phyloP scores from a whole-genome alignment of 2,113 vertebrate species.

The Ancistrus triradiatus region DNA sequence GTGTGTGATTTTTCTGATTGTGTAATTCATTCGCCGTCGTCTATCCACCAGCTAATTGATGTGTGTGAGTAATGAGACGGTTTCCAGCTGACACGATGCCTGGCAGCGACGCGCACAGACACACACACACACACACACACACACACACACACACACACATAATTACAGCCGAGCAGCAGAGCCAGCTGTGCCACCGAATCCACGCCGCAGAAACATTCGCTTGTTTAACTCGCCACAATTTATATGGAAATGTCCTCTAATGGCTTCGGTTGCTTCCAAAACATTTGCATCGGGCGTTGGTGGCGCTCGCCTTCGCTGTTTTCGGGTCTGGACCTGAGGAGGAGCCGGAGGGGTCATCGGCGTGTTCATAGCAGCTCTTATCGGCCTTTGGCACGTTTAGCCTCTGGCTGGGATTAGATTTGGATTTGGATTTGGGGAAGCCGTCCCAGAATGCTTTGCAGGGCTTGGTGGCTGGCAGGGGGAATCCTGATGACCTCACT shows the following conservation, averaged over 20 bases:
- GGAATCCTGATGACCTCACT: too few species aligned
- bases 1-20: neutral
- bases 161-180: constrained; percentile 7
- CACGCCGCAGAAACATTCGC: constrained; percentile 18
- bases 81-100: constrained; percentile 9
- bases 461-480: neutral
- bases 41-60: constrained; percentile 14
- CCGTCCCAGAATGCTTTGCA: neutral
- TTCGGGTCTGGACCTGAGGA: neutral
- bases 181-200: constrained; percentile 22
- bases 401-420: too few species aligned
- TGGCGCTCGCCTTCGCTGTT: neutral
- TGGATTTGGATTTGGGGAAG: too few species aligned
- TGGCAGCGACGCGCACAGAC: too few species aligned
- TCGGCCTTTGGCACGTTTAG: too few species aligned
- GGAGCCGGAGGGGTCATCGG: neutral
- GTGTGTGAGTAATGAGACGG: constrained; percentile 16
- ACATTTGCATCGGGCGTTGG: neutral
- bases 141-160: constrained; percentile 1
- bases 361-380: neutral
- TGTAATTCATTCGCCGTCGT: neutral
- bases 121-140: constrained; percentile 6
- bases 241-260: constrained; percentile 35
- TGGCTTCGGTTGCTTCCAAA: neutral
- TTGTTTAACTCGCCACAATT: constrained; percentile 26